phyloP scores from a whole-genome alignment of 2,113 vertebrate genomes.

The Girardinichthys multiradiatus region DNA sequence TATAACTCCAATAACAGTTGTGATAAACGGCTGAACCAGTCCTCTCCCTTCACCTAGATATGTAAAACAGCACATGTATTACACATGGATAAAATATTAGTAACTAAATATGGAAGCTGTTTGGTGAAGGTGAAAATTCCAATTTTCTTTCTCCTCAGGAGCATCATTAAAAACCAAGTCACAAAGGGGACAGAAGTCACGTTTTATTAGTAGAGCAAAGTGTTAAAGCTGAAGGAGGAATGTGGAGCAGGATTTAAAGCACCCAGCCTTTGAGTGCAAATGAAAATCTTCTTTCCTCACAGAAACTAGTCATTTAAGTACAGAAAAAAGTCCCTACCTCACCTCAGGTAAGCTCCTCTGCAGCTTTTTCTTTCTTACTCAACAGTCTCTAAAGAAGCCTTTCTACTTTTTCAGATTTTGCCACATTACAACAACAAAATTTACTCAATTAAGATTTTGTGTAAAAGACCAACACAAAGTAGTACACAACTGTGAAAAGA shows the following conservation, averaged over 20 bases:
- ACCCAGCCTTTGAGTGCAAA: not conserved
- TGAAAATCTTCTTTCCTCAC: constrained; percentile 21
- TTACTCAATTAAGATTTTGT: not conserved
- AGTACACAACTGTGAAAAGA: too few relatives aligned
- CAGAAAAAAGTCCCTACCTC: constrained; percentile 21
- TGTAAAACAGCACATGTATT: constrained; percentile 5
- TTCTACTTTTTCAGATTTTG: not conserved
- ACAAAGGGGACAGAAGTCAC: constrained; percentile 42
- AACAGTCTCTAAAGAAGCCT: not conserved
- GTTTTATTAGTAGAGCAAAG: not conserved
- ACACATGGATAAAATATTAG: constrained; percentile 45
- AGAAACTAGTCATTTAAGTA: constrained; percentile 47
- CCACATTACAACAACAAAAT: not conserved
- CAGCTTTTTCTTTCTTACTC: constrained; percentile 16
- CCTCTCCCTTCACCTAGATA: not conserved
- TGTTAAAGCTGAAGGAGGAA: not conserved
- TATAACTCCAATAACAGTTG: not conserved
- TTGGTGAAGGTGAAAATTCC: constrained; percentile 22
- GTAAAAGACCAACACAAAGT: not conserved
- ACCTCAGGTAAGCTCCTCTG: constrained; percentile 45
- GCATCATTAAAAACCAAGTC: constrained; percentile 50
- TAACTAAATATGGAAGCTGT: constrained; percentile 24
- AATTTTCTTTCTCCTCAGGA: constrained; percentile 21
- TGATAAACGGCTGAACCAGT: constrained; percentile 40
- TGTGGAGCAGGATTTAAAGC: not conserved